Conservation (phyloP, 2,888 invertebrate species). For the Pomacea canaliculata region DNA sequence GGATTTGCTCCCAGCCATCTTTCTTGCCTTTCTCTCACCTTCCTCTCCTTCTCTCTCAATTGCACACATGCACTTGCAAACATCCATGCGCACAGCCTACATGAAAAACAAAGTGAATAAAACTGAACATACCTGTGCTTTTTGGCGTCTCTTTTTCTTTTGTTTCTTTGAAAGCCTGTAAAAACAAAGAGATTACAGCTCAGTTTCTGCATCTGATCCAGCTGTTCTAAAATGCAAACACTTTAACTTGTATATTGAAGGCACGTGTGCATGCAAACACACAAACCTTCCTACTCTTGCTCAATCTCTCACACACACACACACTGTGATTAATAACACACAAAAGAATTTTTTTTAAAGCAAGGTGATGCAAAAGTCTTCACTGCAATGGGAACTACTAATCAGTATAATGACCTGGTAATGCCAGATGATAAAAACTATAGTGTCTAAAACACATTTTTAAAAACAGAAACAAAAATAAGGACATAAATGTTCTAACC, state of each 20-base stretch:
- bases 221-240: background rate
- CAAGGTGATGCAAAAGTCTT: no score
- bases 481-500: no score
- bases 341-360: no score
- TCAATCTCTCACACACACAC: no score
- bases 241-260: background rate
- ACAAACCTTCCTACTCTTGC: background rate
- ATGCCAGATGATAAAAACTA: no score
- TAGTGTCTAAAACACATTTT: no score
- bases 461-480: no score
- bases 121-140: constrained; percentile 30
- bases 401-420: no score
- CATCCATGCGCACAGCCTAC: background rate
- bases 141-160: constrained; percentile 62
- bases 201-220: background rate
- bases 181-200: constrained; percentile 9
- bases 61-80: no score
- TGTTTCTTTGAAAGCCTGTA: constrained; percentile 63
- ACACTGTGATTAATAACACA: no score
- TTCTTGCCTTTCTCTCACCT: background rate
- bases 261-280: background rate
- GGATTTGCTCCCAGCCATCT: background rate
- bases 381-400: no score
- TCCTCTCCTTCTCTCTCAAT: background rate
- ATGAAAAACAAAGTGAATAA: background rate